A percentile compares a stretch with the other conserved stretches of the same genome.
Evolutionary conservation across 2,113 vertebrate genomes (phyloP).

Genomic region (Pheucticus melanocephalus): DNA sequence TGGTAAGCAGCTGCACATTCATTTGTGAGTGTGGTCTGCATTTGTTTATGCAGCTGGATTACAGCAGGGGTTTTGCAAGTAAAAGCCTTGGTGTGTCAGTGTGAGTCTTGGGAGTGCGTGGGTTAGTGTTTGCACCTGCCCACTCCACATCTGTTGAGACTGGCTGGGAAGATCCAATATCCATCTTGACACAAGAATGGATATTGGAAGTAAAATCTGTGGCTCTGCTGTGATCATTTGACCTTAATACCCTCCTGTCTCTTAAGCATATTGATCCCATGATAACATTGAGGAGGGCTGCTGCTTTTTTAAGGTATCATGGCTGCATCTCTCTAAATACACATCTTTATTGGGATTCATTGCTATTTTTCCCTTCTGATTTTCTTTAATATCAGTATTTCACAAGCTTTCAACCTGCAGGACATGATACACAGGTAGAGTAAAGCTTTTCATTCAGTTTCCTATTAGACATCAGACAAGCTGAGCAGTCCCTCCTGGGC

Average conservation of each 20-base stretch:
- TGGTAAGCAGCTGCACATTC: not conserved
- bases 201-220: not conserved
- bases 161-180: not conserved
- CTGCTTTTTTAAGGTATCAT: not conserved
- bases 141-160: not conserved
- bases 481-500: not conserved
- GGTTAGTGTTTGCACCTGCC: not conserved
- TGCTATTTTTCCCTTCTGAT: not conserved
- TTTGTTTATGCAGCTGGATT: not conserved
- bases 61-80: not conserved
- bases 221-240: not conserved
- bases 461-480: not conserved
- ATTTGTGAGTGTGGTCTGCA: not conserved
- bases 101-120: not conserved
- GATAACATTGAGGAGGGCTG: not conserved
- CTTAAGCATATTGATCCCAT: not conserved
- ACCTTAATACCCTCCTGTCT: not conserved
- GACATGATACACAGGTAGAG: not conserved
- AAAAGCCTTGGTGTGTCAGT: not conserved
- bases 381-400: not conserved
- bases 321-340: not conserved
- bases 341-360: not conserved
- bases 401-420: not conserved
- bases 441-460: not conserved
- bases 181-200: not conserved